phyloP scores from a whole-genome alignment of 2,113 vertebrate genomes.

The Solea solea region DNA sequence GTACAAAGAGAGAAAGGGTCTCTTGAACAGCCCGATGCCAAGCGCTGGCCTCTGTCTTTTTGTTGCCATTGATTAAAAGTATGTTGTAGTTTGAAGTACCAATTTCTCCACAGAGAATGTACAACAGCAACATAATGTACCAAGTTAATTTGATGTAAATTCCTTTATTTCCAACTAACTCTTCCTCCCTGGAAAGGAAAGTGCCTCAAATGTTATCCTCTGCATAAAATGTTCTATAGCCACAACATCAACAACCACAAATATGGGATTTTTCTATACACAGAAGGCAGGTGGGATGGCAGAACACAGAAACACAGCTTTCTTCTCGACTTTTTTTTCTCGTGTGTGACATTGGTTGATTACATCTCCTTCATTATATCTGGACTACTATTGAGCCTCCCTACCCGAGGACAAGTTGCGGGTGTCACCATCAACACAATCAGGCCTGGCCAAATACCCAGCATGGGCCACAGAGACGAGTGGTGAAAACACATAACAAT shows the following conservation, averaged over 20 bases:
- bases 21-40: conserved; percentile 68
- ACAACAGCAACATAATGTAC: conserved; percentile 53
- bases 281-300: conserved; percentile 42
- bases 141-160: conserved; percentile 64
- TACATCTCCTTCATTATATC: conserved; percentile 80
- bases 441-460: conserved; percentile 84
- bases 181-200: conserved; percentile 38
- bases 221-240: conserved; percentile 12
- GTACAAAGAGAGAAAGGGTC: conserved; percentile 75
- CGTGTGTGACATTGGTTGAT: conserved; percentile 73
- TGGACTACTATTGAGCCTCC: conserved; percentile 64
- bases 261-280: conserved; percentile 60
- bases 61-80: conserved; percentile 81
- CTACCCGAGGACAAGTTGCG: conserved; percentile 70
- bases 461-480: conserved; percentile 80
- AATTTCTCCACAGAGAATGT: conserved; percentile 53
- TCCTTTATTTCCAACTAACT: conserved; percentile 41
- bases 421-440: conserved; percentile 84
- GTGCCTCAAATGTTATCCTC: conserved; percentile 14
- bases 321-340: conserved; percentile 40
- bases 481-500: conserved; percentile 85
- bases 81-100: conserved; percentile 64
- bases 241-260: conserved; percentile 23
- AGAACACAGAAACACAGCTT: conserved; percentile 45
- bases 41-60: conserved; percentile 60